These are phyloP conservation scores for Anthoscopus minutus DNA, from an alignment of 2,113 vertebrate species.

Conservation along the genomic window DNA sequence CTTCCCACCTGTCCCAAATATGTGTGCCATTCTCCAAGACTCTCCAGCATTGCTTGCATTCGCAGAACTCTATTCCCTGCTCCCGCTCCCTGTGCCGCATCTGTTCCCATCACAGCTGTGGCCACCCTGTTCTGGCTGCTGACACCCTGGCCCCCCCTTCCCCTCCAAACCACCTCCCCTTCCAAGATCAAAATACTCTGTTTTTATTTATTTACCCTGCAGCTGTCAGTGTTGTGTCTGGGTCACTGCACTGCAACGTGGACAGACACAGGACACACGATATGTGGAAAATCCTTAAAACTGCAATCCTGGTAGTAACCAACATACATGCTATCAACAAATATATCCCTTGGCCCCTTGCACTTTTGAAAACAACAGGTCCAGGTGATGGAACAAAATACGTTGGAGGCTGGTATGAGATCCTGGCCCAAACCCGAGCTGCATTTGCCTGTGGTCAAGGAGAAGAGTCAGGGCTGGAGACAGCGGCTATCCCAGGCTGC, in stretches of 20 bases:
- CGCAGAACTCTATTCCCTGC: slow-evolving; percentile 62
- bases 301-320: slow-evolving; percentile 77
- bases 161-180: slow-evolving; percentile 2
- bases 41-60: slow-evolving; percentile 81
- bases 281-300: slow-evolving; percentile 80
- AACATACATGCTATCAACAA: slow-evolving; percentile 68
- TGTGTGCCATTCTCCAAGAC: slow-evolving; percentile 76
- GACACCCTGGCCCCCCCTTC: slow-evolving; percentile 22
- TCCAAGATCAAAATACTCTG: slow-evolving; percentile 78
- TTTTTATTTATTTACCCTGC: slow-evolving; percentile 88
- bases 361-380: slow-evolving; percentile 11
- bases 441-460: accelerated
- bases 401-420: neutral
- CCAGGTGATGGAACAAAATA: slow-evolving; percentile 11
- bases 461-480: neutral
- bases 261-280: slow-evolving; percentile 70
- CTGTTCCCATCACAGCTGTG: slow-evolving; percentile 82
- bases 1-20: slow-evolving; percentile 86
- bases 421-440: neutral
- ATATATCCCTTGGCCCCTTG: slow-evolving; percentile 61
- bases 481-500: neutral
- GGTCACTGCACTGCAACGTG: slow-evolving; percentile 70
- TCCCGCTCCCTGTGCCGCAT: slow-evolving; percentile 67
- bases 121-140: slow-evolving; percentile 61
- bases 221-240: slow-evolving; percentile 99